phyloP scores from a whole-genome alignment of 2,797 vertebrate species.

The Silurus lanzhouensis region DNA sequence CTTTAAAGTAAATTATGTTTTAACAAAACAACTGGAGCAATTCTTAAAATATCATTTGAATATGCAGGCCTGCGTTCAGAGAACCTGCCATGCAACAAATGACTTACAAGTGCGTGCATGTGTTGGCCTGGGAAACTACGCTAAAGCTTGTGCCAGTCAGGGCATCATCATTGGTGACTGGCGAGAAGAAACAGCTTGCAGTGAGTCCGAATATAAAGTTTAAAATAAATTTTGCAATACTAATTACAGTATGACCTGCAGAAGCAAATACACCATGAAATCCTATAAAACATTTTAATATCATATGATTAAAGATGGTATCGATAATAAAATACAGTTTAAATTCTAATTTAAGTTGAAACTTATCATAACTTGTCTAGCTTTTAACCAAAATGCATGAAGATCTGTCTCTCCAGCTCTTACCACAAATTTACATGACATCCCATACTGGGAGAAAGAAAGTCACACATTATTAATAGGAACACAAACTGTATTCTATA shows the following conservation, averaged over 20 bases:
- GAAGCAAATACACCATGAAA: neutral
- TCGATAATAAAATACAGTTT: neutral
- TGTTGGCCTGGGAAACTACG: constrained; percentile 68
- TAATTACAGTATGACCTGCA: neutral
- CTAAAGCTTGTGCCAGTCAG: constrained; percentile 69
- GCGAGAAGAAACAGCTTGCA: constrained; percentile 67
- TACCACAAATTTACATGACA: neutral
- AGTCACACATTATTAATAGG: neutral
- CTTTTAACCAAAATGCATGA: neutral
- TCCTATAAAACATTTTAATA: neutral
- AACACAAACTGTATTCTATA: neutral
- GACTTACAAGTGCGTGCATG: constrained; percentile 63
- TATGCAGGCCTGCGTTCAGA: constrained; percentile 68
- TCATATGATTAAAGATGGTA: neutral
- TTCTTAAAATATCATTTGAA: neutral
- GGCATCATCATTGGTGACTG: constrained; percentile 67
- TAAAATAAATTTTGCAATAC: neutral
- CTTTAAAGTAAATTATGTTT: neutral
- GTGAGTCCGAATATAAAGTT: constrained; percentile 59
- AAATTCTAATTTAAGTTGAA: neutral
- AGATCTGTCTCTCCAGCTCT: neutral
- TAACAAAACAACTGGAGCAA: neutral
- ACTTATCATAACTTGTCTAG: neutral
- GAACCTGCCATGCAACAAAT: constrained; percentile 64
- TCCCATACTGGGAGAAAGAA: neutral